Conservation (phyloP, 2,888 invertebrate species). For the Thecocarcelia acutangulata region DNA sequence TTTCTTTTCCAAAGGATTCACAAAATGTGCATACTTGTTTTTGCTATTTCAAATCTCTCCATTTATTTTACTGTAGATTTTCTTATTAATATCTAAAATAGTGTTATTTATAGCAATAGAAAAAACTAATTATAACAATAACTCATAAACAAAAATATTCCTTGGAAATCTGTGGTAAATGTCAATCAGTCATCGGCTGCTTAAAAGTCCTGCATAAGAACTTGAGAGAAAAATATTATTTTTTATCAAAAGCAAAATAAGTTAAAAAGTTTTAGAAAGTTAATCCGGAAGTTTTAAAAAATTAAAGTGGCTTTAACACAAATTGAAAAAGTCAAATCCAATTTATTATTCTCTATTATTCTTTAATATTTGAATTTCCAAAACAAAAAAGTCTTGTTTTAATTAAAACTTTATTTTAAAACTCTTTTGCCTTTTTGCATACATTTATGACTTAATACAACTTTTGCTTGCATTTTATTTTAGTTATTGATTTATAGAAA, state of each 20-base stretch:
- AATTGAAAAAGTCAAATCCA: no score
- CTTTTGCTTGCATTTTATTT: background rate
- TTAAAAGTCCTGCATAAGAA: no score
- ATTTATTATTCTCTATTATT: no score
- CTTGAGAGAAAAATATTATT: no score
- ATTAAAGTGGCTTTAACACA: no score
- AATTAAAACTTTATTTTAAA: background rate
- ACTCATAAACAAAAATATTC: background rate
- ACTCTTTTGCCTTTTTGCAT: background rate
- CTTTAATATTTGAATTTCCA: no score
- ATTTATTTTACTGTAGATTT: constrained; percentile 21
- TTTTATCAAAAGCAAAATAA: no score
- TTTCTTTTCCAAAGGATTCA: constrained; percentile 41
- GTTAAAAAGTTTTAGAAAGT: no score
- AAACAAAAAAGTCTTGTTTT: background rate
- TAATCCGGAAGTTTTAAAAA: no score
- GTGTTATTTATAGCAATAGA: constrained; percentile 20
- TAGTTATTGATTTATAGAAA: constrained; percentile 10
- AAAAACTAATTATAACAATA: background rate
- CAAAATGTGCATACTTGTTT: background rate
- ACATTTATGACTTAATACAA: background rate
- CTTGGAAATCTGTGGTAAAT: background rate
- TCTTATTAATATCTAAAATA: constrained; percentile 42
- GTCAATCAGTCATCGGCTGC: no score
- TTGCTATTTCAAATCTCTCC: background rate